A percentile compares a stretch with the other conserved stretches of the same genome.
Evolutionary conservation across 2,888 invertebrate genomes (phyloP).

Genomic region (Physocephala rufipes): DNA sequence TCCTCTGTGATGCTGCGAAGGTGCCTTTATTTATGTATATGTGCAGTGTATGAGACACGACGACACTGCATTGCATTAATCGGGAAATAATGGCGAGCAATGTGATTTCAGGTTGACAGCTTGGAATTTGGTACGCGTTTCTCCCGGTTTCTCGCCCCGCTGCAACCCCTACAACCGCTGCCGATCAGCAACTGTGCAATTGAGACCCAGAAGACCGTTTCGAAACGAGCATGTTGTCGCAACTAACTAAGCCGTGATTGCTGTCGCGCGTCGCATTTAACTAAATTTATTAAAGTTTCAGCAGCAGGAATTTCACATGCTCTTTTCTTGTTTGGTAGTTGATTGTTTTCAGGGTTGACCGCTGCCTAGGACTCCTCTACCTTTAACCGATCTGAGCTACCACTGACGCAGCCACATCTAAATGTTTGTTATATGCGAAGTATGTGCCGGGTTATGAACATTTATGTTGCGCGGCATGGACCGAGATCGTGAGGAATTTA

Average conservation of each 20-base stretch:
- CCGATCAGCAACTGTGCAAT: background rate
- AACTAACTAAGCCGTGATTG: constrained; percentile 35
- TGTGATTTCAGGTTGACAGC: constrained; percentile 34
- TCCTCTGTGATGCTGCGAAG: background rate
- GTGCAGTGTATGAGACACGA: constrained; percentile 33
- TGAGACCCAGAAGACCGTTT: background rate
- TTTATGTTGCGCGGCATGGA: background rate
- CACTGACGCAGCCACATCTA: background rate
- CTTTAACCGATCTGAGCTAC: too few relatives aligned
- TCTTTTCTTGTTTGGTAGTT: background rate
- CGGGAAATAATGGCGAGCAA: constrained; percentile 35
- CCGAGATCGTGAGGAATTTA: constrained; percentile 22
- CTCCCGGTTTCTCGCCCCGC: constrained; percentile 8
- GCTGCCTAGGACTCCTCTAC: too few relatives aligned
- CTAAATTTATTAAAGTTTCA: constrained; percentile 55
- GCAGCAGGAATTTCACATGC: constrained; percentile 16
- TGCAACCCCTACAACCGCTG: constrained; percentile 11
- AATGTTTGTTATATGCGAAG: constrained; percentile 19
- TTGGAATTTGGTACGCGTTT: constrained; percentile 32
- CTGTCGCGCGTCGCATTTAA: constrained; percentile 61
- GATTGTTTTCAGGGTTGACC: background rate
- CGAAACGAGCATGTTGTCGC: constrained; percentile 23
- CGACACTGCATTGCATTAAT: constrained; percentile 36
- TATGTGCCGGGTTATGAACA: constrained; percentile 17
- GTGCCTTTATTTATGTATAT: constrained; percentile 38